phyloP scores from a whole-genome alignment of 92 coral and sea anemone genomes.

The Bergia sp. region DNA sequence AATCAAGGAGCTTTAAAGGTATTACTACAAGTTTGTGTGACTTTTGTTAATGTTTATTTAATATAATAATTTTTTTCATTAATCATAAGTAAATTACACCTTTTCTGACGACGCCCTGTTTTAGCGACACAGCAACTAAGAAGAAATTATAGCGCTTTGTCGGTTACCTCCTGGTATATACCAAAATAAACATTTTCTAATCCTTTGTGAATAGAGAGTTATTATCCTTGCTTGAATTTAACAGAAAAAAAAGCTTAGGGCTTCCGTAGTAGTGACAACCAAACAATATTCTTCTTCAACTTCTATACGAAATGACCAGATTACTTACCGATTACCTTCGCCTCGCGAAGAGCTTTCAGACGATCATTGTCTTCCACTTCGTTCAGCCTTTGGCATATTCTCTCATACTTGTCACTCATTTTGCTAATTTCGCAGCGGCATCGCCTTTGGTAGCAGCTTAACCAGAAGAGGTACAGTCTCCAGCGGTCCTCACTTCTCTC shows the following conservation, averaged over 20 bases:
- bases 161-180: no score
- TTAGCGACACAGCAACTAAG: background rate
- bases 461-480: constrained; percentile 74
- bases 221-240: no score
- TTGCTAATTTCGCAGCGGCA: constrained; percentile 51
- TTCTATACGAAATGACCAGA: background rate
- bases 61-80: background rate
- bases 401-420: constrained; percentile 52
- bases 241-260: no score
- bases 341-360: constrained; percentile 62
- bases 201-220: no score
- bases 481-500: constrained; percentile 53
- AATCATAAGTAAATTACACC: background rate
- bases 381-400: constrained; percentile 59
- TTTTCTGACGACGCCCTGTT: background rate
- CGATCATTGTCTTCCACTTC: constrained; percentile 74
- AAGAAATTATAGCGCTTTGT: no score
- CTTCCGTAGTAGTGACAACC: background rate
- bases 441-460: constrained; percentile 56
- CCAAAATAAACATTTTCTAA: background rate
- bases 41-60: no score
- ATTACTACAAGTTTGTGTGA: no score
- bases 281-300: no score
- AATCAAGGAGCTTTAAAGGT: no score
- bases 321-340: constrained; percentile 77